Percentiles rank a stretch among this genome's conserved stretches.
phyloP scores from a whole-genome alignment of 2,797 vertebrate genomes.

The Gallinago nigripennis region DNA sequence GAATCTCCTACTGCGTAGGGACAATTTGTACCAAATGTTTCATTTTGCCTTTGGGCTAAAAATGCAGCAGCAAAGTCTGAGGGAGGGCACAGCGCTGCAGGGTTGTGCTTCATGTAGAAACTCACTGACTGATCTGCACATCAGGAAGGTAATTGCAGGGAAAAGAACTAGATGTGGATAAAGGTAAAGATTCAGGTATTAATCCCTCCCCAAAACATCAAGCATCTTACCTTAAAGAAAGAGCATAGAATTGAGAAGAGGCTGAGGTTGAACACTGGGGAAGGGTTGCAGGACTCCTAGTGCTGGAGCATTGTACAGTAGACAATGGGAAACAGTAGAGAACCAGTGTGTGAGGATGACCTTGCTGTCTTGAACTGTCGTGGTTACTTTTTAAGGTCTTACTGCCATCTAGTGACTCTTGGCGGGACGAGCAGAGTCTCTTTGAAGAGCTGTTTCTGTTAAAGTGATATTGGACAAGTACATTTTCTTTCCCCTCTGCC shows the following conservation, averaged over 20 bases:
- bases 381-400: background rate
- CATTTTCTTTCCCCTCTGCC: background rate
- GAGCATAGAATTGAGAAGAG: background rate
- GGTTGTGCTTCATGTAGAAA: background rate
- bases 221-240: background rate
- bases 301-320: fast-evolving
- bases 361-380: fast-evolving
- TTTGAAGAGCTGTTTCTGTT: background rate
- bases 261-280: background rate
- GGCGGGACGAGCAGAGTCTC: background rate
- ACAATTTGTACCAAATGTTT: background rate
- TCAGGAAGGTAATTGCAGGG: background rate
- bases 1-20: background rate
- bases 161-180: background rate
- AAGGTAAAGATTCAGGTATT: background rate
- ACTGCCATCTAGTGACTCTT: constrained; percentile 17
- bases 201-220: background rate
- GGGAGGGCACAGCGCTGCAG: background rate
- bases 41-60: background rate
- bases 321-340: background rate
- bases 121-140: background rate
- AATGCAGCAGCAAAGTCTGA: background rate
- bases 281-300: background rate
- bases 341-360: background rate
- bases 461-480: fast-evolving